Conservation (phyloP, 1,140 invertebrate genomes). For the Piezodorus guildinii region DNA sequence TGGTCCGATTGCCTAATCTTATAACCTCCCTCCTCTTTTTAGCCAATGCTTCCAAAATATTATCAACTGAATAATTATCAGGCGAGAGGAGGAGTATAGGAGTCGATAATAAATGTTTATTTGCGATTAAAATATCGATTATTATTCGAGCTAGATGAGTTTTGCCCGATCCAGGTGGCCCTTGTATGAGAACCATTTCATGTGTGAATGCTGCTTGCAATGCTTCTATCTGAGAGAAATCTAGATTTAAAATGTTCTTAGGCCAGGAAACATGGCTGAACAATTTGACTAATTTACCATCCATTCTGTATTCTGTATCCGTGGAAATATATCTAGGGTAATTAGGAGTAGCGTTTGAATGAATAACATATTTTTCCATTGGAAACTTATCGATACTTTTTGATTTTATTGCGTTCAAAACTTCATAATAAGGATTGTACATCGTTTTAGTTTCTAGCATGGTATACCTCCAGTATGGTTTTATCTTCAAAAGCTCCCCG, state of each 20-base stretch:
- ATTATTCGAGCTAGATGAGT: conserved; percentile 59
- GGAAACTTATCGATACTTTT: conserved; percentile 42
- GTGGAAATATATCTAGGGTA: conserved; percentile 33
- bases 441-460: conserved; percentile 56
- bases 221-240: conserved; percentile 41
- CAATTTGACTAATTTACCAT: background rate
- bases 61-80: conserved; percentile 80
- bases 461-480: conserved; percentile 36
- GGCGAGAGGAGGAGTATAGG: conserved; percentile 70
- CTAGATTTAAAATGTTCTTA: background rate
- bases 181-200: conserved; percentile 64
- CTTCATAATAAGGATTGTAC: conserved; percentile 54
- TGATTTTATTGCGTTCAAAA: conserved; percentile 47
- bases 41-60: conserved; percentile 65
- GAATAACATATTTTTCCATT: conserved; percentile 49
- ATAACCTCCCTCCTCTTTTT: conserved; percentile 44
- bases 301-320: background rate
- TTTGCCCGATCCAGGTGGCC: conserved; percentile 69
- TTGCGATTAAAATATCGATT: conserved; percentile 44
- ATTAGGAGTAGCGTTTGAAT: conserved; percentile 29
- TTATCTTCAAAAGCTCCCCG: conserved; percentile 32
- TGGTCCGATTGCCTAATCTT: conserved; percentile 59
- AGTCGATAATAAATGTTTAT: conserved; percentile 29
- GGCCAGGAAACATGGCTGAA: too few relatives aligned
- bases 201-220: conserved; percentile 44